Evolutionary conservation across 2,888 invertebrate genomes (phyloP).

Genomic region (Oligia strigilis): DNA sequence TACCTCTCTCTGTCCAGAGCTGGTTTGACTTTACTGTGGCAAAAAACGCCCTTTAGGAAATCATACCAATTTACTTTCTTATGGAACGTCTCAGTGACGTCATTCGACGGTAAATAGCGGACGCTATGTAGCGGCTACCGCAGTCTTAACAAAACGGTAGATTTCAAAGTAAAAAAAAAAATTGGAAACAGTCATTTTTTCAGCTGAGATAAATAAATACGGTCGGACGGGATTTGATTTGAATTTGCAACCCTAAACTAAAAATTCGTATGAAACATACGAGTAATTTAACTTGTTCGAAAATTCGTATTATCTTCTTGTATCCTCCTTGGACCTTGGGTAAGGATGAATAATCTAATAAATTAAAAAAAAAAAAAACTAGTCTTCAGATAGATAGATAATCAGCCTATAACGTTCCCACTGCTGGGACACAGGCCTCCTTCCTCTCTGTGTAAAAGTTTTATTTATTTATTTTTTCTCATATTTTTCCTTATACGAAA

Average conservation of each 20-base stretch:
- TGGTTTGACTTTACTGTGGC: neutral
- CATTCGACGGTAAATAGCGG: neutral
- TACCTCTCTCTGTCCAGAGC: neutral
- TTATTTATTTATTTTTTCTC: slow-evolving; percentile 25
- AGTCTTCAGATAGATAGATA: no score
- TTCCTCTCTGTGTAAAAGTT: no score
- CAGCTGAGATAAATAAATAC: no score
- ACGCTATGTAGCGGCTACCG: neutral
- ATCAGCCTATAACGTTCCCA: no score
- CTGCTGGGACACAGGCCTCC: no score
- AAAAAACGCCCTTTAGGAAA: neutral
- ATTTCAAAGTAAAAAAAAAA: neutral
- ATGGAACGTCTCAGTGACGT: neutral
- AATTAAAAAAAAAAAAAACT: neutral
- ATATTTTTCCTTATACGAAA: slow-evolving; percentile 25
- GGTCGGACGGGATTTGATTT: no score
- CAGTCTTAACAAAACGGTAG: neutral
- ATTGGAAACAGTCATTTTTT: neutral
- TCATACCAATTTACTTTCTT: neutral
- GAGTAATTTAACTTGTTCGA: neutral
- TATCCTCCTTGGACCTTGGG: neutral
- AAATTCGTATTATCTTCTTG: neutral
- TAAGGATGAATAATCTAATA: neutral
- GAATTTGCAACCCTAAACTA: no score
- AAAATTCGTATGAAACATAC: neutral